Evolutionary conservation across 2,797 vertebrate species (phyloP), one percentile per base, ranked within the genome.

Genomic region (Parauchenoglanis ngamensis): DNA sequence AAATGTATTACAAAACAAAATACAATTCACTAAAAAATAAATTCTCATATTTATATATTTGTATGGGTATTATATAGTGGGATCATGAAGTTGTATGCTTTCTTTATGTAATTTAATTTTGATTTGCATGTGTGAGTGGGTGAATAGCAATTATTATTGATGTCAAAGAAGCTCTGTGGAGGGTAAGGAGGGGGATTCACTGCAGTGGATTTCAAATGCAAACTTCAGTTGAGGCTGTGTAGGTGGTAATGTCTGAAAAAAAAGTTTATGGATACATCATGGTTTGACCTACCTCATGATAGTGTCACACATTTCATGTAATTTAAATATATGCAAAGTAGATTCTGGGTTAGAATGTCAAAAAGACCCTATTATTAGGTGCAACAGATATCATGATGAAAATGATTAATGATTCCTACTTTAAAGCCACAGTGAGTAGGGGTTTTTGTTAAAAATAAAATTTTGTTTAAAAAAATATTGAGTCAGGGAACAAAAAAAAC

Each of bases 151-250:
- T 28, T 54, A n/a, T 59, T 57, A 28, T 67, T 68, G 31, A 77
- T 13, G 44, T 63, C 49, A 49, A 25, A 44, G 31, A 40, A 44
- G 31, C 67, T 80, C 76, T 31, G 0, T 63, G 44, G 52, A 72
- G 31, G 82, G 67, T 35, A 35, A 35, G 35, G 35, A 72, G 67
- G 52, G 4, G 49, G 67, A 73, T 82, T 70, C 68, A 63, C 67
- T 87, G 56, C 56, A 82, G 86, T 63, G 56, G 7, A 31, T 82
- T 63, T 83, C 21, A 65, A 11, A 63, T 59, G 68, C 67, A 12
- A 25, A 61, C 35, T 79, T 10, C 70, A 65, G 44, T 54, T 65
- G 57, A 83, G 57, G 23, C 52, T 87, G 86, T 87, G 86, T 87
- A 85, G 83, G 75, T 70, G 87, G 73, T 21, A 75, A 44, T 61